Percentiles rank a stretch among this genome's conserved stretches.
phyloP scores from a whole-genome alignment of 2,888 invertebrate genomes.

The Ganaspis brasiliensis region DNA sequence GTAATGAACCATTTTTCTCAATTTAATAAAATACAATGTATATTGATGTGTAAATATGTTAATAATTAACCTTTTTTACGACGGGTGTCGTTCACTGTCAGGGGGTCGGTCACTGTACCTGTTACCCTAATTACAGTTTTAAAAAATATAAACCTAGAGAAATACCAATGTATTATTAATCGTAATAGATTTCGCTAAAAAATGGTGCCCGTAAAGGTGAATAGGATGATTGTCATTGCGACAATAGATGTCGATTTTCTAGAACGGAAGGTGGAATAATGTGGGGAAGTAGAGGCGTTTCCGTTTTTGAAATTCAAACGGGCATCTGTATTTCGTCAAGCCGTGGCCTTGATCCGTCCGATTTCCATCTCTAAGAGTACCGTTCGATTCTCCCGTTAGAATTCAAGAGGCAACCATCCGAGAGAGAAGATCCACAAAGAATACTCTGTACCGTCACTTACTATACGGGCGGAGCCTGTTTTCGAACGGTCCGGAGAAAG shows the following conservation, averaged over 20 bases:
- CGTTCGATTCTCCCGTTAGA: constrained; percentile 71
- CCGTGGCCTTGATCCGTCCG: constrained; percentile 70
- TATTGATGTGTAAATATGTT: too few species aligned
- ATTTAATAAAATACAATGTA: too few species aligned
- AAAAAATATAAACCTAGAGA: too few species aligned
- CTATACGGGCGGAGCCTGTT: constrained; percentile 73
- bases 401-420: constrained; percentile 57
- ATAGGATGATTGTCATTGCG: background rate
- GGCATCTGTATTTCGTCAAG: constrained; percentile 46
- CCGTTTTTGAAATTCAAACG: constrained; percentile 30
- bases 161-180: too few species aligned
- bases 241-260: background rate
- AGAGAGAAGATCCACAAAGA: constrained; percentile 57
- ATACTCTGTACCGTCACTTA: constrained; percentile 45
- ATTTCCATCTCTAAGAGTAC: constrained; percentile 67
- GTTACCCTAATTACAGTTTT: too few species aligned
- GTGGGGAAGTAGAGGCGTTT: constrained; percentile 35
- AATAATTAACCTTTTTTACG: too few species aligned
- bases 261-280: background rate
- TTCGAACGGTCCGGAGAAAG: constrained; percentile 79
- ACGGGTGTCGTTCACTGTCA: too few species aligned
- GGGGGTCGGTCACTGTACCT: too few species aligned
- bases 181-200: too few species aligned
- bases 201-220: too few species aligned
- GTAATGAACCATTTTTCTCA: too few species aligned